phyloP scores from a whole-genome alignment of 1,140 invertebrate genomes.

The Doryteuthis pealeii region DNA sequence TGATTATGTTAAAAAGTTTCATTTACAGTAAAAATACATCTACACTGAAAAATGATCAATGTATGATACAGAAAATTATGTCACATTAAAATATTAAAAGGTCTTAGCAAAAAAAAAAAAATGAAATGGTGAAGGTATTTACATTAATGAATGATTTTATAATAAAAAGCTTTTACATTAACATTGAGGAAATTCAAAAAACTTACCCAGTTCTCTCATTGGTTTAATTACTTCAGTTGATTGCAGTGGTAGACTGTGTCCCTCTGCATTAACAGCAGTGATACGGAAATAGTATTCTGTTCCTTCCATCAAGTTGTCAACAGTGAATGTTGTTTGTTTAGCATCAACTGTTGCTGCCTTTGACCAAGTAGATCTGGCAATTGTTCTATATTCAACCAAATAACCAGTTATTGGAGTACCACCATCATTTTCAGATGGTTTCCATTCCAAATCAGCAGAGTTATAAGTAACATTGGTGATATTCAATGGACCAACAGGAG shows the following conservation, averaged over 20 bases:
- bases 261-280: conserved; percentile 84
- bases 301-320: conserved; percentile 75
- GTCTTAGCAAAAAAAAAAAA: no score
- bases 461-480: conserved; percentile 59
- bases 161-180: no score
- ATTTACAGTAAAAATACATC: no score
- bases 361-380: conserved; percentile 64
- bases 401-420: conserved; percentile 54
- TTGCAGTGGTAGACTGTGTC: conserved; percentile 72
- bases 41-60: no score
- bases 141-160: no score
- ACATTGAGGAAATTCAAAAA: conserved; percentile 63
- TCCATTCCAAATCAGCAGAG: conserved; percentile 51
- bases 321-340: conserved; percentile 73
- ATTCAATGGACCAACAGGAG: conserved; percentile 83
- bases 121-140: no score
- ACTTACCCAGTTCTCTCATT: conserved; percentile 1
- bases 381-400: conserved; percentile 58
- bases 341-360: conserved; percentile 67
- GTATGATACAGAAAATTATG: no score
- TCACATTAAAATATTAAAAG: no score
- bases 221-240: conserved; percentile 75
- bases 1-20: no score
- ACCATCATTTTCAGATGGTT: conserved; percentile 54
- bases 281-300: conserved; percentile 94